A percentile compares a stretch with the other conserved stretches of the same genome.
These are phyloP conservation scores for Ceraclea dissimilis DNA, from an alignment of 2,888 invertebrate genomes.

Conservation along the genomic window DNA sequence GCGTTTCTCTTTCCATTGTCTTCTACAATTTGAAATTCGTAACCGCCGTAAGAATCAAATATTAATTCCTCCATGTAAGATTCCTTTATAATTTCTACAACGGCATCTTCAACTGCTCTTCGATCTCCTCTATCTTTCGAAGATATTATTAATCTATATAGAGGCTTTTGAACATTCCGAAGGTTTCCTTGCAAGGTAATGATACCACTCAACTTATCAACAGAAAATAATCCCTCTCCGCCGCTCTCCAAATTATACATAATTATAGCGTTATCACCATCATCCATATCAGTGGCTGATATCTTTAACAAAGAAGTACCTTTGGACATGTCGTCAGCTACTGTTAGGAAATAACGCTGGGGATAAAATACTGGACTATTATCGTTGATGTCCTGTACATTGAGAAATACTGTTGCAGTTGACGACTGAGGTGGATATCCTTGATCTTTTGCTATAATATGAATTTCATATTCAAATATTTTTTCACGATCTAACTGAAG, in stretches of 20 bases:
- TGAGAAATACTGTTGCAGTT: slow-evolving; percentile 76
- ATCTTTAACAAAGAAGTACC: slow-evolving; percentile 66
- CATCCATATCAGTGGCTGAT: slow-evolving; percentile 77
- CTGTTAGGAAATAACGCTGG: slow-evolving; percentile 69
- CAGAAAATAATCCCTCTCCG: slow-evolving; percentile 69
- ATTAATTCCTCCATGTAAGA: slow-evolving; percentile 64
- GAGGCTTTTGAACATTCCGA: slow-evolving; percentile 55
- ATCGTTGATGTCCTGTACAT: slow-evolving; percentile 83
- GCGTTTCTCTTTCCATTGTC: slow-evolving; percentile 60
- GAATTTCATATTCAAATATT: slow-evolving; percentile 69
- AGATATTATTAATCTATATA: slow-evolving; percentile 67
- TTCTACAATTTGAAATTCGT: slow-evolving; percentile 76
- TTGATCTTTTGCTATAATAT: slow-evolving; percentile 84
- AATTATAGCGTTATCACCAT: slow-evolving; percentile 78
- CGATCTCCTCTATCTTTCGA: slow-evolving; percentile 77
- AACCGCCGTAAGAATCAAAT: slow-evolving; percentile 69
- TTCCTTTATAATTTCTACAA: slow-evolving; percentile 72
- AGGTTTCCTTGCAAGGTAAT: slow-evolving; percentile 61
- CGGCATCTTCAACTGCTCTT: slow-evolving; percentile 63
- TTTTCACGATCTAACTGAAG: slow-evolving; percentile 75
- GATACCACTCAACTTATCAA: slow-evolving; percentile 72
- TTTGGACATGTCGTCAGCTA: slow-evolving; percentile 59
- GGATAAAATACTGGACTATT: slow-evolving; percentile 91
- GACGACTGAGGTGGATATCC: slow-evolving; percentile 86
- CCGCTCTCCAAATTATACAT: slow-evolving; percentile 73